Percentiles rank a stretch among this genome's conserved stretches.
Evolutionary conservation across 2,797 vertebrate genomes (phyloP).

Genomic region (Psittacula echo): DNA sequence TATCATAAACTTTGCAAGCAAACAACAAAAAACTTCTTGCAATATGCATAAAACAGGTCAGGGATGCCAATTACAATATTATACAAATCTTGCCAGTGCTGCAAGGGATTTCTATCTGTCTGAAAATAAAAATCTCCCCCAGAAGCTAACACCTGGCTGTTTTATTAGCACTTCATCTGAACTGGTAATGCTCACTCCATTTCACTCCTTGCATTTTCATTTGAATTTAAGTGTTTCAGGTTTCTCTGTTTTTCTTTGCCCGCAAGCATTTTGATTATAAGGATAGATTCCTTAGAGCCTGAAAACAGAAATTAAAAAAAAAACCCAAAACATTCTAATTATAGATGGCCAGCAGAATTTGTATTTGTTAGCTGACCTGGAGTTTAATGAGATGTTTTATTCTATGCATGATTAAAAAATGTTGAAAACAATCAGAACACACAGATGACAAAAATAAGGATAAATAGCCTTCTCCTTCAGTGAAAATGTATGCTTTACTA

Average conservation of each 20-base stretch:
- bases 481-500: conserved; percentile 6
- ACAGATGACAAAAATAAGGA: conserved; percentile 8
- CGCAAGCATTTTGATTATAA: not conserved
- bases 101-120: not conserved
- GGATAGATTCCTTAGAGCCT: not conserved
- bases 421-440: conserved; percentile 26
- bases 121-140: conserved; percentile 17
- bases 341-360: conserved; percentile 29
- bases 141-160: conserved; percentile 19
- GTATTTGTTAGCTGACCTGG: conserved; percentile 28
- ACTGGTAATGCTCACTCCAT: not conserved
- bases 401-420: conserved; percentile 22
- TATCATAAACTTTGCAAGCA: not conserved
- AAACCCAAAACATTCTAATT: not conserved
- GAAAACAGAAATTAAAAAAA: not conserved
- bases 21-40: not conserved
- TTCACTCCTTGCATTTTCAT: conserved; percentile 14
- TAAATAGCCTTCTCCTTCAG: not conserved
- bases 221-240: not conserved
- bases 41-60: conserved; percentile 12
- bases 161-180: conserved; percentile 37
- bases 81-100: not conserved
- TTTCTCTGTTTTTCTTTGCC: not conserved
- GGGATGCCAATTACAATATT: conserved; percentile 29
- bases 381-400: conserved; percentile 28